Evolutionary conservation across 2,797 vertebrate species (phyloP).

Genomic region (Sus cebifrons): DNA sequence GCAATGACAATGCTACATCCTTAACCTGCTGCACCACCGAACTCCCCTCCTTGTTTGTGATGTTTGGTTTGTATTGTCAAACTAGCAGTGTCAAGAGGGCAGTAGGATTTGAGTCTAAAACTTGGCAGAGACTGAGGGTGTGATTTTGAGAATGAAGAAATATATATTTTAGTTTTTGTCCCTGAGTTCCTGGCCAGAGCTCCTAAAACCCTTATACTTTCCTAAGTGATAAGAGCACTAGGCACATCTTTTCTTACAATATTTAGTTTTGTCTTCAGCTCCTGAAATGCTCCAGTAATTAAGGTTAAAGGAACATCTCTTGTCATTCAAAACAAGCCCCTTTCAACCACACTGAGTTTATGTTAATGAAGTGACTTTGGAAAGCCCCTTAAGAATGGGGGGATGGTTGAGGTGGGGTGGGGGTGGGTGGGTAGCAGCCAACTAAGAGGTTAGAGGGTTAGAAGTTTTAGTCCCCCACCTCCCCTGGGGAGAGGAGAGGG

Average conservation of each 20-base stretch:
- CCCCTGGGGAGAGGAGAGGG: not conserved
- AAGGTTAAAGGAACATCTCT: not conserved
- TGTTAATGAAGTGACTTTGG: not conserved
- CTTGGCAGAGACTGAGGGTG: not conserved
- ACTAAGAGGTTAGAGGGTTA: not conserved
- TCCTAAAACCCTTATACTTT: not conserved
- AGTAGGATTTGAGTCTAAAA: not conserved
- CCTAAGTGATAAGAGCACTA: not conserved
- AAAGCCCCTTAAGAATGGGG: not conserved
- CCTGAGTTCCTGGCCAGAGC: not conserved
- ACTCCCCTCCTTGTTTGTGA: no score
- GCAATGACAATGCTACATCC: no score
- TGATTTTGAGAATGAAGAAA: not conserved
- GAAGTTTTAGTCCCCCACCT: not conserved
- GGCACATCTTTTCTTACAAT: not conserved
- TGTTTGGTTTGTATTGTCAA: not conserved
- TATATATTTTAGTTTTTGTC: not conserved
- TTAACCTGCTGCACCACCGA: no score
- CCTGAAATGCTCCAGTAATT: not conserved
- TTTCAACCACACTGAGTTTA: not conserved
- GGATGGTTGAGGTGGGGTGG: not conserved
- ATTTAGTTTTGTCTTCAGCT: not conserved
- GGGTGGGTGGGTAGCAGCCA: not conserved
- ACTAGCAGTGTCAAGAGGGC: not conserved
- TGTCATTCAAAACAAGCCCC: not conserved